Evolutionary conservation across 2,888 invertebrate species (phyloP), one percentile per base, ranked within the genome.

Genomic region (Thymelicus acteon): DNA sequence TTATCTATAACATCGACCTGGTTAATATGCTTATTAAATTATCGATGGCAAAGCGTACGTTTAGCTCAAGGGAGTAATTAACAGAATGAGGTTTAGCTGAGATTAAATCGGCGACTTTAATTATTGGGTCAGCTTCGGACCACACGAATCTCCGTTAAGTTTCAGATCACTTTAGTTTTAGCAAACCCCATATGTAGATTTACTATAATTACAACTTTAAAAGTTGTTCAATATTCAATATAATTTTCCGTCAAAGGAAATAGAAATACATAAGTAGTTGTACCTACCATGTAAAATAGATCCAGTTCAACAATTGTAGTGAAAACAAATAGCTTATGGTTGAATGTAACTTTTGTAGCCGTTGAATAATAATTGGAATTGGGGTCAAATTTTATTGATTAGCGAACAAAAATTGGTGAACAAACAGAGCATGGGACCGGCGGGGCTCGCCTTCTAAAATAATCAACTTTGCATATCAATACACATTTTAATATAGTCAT

Each of bases 61-160:
- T 91, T 93, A 87, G 93, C 93, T 93, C 91, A 90, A 93, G 93
- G 93, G 93, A 93, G 93, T 93, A 93, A 93, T 93, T 93, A 93
- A 90, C 86, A 80, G 89, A 91, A 90, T 90, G 89, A 88, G 87
- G 86, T 90, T 91, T 92, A 93, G 91, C 84, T 79, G 77, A 82
- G 85, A 89, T 92, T 89, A 90, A 91, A 93, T 93, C 93, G 90
- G 87, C 82, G 85, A 76, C 81, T 85, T 83, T 93, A 93, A 93
- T 93, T 92, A 91, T 89, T 90, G 89, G 87, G 82, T 87, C 82
- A 83, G 84, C 39, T 60, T 37, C 58, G 70, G 62, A 69, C 68
- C 62, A 69, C 54, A 67, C 67, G 60, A 62, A 49, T 67, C 81
- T 83, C 85, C 78, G 80, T 80, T 79, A 67, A 72, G 71, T 70